Percentiles rank a stretch among this genome's conserved stretches.
phyloP scores from a whole-genome alignment of 2,888 invertebrate genomes.

The Meloe dianella region DNA sequence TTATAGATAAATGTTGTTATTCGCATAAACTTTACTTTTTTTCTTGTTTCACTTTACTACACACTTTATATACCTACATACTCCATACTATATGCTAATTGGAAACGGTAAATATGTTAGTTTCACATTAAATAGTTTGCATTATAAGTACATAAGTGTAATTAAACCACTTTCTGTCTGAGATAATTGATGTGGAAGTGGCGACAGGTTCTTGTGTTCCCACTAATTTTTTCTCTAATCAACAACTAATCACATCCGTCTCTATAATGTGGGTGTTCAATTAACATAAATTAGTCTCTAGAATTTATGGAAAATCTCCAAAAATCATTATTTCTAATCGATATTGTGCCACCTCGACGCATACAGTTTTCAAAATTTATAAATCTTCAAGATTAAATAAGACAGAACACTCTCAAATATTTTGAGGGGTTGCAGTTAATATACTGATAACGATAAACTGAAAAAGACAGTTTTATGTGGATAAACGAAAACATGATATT shows the following conservation, averaged over 20 bases:
- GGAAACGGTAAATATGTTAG: conserved; percentile 31
- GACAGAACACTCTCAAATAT: not conserved
- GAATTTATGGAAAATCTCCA: not conserved
- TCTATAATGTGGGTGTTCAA: not conserved
- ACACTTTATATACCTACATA: conserved; percentile 9
- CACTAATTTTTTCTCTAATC: not conserved
- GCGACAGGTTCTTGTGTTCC: conserved; percentile 9
- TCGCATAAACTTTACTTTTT: not conserved
- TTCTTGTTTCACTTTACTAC: not conserved
- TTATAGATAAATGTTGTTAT: conserved; percentile 23
- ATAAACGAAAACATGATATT: conserved; percentile 1
- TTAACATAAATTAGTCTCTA: not conserved
- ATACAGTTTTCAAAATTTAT: not conserved
- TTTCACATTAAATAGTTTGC: conserved; percentile 27
- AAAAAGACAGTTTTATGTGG: not conserved
- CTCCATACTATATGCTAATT: conserved; percentile 24
- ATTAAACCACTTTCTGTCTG: conserved; percentile 27
- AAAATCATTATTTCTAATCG: not conserved
- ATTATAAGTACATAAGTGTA: not conserved
- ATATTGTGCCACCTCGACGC: not conserved
- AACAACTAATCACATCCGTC: not conserved
- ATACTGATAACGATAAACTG: not conserved
- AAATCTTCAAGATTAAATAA: not conserved
- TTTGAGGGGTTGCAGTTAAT: not conserved
- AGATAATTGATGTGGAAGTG: conserved; percentile 22